A percentile compares a stretch with the other conserved stretches of the same genome.
Evolutionary conservation across 2,888 invertebrate genomes (phyloP).

Genomic region (Busseola fusca): DNA sequence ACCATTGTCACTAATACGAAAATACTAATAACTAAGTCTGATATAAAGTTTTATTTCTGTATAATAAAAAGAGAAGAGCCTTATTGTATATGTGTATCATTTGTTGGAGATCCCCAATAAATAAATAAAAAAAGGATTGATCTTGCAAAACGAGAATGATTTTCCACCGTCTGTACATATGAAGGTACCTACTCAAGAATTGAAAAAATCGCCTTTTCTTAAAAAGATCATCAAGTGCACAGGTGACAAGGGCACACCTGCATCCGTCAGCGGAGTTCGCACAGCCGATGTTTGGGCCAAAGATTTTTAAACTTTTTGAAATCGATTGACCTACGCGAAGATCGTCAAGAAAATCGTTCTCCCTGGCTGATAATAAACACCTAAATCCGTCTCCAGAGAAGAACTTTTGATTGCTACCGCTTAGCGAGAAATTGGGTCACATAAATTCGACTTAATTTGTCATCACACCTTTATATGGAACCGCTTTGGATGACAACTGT

Average conservation of each 20-base stretch:
- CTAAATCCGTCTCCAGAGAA: background rate
- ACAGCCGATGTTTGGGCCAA: background rate
- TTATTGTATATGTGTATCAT: too few species aligned
- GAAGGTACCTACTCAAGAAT: background rate
- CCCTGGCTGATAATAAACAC: background rate
- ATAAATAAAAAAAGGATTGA: too few species aligned
- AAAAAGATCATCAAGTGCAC: background rate
- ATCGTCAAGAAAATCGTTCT: background rate
- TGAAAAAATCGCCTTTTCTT: background rate
- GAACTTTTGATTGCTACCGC: background rate
- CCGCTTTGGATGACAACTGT: background rate
- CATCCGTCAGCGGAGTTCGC: background rate
- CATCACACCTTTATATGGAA: too few species aligned
- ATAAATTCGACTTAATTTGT: background rate
- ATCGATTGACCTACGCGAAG: background rate
- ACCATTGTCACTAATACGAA: too few species aligned
- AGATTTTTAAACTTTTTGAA: background rate
- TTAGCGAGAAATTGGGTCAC: background rate
- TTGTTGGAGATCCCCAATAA: too few species aligned
- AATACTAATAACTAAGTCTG: too few species aligned
- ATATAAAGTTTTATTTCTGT: too few species aligned
- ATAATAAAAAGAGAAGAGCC: too few species aligned
- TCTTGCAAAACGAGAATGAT: background rate
- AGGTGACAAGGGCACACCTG: background rate
- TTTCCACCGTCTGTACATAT: background rate